Base-by-base conservation (phyloP, 2,888 invertebrate species). In the Ormia ochracea region DNA sequence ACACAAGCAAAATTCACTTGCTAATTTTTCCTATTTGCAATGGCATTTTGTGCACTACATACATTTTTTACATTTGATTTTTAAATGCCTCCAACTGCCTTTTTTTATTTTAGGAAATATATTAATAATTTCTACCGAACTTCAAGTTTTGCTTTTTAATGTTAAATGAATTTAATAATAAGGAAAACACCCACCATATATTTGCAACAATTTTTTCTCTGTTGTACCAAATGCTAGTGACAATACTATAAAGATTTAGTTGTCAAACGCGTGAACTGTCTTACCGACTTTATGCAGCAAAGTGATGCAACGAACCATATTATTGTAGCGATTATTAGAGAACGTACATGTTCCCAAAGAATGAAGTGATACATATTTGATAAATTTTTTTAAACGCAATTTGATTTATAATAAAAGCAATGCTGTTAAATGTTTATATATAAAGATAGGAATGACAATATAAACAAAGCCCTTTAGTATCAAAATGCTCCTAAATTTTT, bases 171-270 rank as follows among this genome's bases (percentile, higher is more conserved):
- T 28, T 59, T 52, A 36, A 48, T 14, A 58, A 33, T 52, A 1
- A 56, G 63, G 70, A 72, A 75, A 66, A 66, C 79, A 76, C 75
- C 79, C 79, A 80, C 79, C 75, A 72, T 43, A 12, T 33, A 19
- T 59, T 66, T 38, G 50, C 61, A n/a, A 45, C 74, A 78, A 69
- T 52, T 63, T 45, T 31, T 69, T 59, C 66, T 66, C 28, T 72
- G 59, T 65, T 72, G 36, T 66, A 50, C 72, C 31, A 48, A 52
- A 61, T 63, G 61, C 54, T 43, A 63, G 58, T 59, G 28, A 23
- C n/a, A 59, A 2, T n/a, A 23, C 1, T n/a, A 33, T 10, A 21
- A n/a, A 9, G n/a, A 31, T 61, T 48, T 12, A 19, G 23, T 26
- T 48, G 6, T 3, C 3, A 3, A 23, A 48, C 1, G 21, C 4